These are phyloP conservation scores for Leptosomus discolor DNA, from an alignment of 2,113 vertebrate species.

Conservation along the genomic window DNA sequence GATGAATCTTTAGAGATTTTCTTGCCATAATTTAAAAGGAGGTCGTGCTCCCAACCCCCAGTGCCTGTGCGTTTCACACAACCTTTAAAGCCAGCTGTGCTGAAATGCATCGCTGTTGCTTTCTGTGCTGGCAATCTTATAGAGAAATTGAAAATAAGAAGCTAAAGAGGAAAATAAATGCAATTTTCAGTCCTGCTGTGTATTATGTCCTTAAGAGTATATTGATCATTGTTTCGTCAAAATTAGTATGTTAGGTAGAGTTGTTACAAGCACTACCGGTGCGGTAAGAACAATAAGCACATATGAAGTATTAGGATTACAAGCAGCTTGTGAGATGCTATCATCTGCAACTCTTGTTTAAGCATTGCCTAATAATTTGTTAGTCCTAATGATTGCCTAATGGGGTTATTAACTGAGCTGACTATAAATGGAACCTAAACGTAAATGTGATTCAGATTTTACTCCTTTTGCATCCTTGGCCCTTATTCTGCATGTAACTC, in stretches of 20 bases:
- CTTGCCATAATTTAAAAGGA: not conserved
- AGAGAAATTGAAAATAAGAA: not conserved
- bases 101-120: not conserved
- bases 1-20: constrained; percentile 3
- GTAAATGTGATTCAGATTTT: not conserved
- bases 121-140: not conserved
- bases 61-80: not conserved
- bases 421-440: not conserved
- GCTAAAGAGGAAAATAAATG: not conserved
- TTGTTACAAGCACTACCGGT: not conserved
- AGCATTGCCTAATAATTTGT: not conserved
- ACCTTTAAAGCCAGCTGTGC: not conserved
- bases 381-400: not conserved
- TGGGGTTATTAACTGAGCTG: not conserved
- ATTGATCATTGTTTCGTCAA: not conserved
- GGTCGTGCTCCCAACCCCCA: fast-evolving
- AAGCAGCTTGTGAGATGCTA: not conserved
- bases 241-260: not conserved
- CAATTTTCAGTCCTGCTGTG: not conserved
- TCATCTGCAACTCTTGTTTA: not conserved
- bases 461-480: not conserved
- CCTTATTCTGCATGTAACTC: not conserved
- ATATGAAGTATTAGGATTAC: not conserved
- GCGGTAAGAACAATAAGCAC: not conserved
- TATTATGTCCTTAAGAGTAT: not conserved